Evolutionary conservation across 2,797 vertebrate species (phyloP), one percentile per base, ranked within the genome.

Genomic region (Emys orbicularis): DNA sequence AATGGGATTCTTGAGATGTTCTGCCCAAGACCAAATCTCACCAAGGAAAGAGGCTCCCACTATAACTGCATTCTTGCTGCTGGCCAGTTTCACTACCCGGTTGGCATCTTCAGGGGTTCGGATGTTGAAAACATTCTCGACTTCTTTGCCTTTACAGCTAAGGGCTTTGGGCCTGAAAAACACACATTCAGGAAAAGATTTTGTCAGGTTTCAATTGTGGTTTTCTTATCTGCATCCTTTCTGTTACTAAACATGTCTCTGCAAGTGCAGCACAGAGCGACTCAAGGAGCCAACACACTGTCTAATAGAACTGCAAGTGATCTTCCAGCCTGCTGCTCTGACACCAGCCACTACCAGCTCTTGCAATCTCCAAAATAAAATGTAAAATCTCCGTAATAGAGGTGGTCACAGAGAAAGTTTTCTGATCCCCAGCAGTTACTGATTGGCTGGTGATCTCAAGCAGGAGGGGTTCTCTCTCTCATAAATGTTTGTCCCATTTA

Each of bases 1-100:
- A 37, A 72, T 47, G 6, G 15, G 27, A 37, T 44, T 25, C n/a
- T 5, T 52, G n/a, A 11, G 53, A 13, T 19, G 29, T 21, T 31
- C 56, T 57, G 29, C 8, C 23, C n/a, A 10, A 41, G 6, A 52
- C 2, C 1, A 76, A 49, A 0, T 5, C 98, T 99, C 96, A 99
- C 99, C 99, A 68, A 99, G 98, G 97, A 99, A 99, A 21, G 99
- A 99, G 0, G 99, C 99, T 90, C 99, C 99, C 87, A 99, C 99
- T 0, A 99, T 98, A n/a, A 99, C 99, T 0, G 99, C 99, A 0
- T 99, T 99, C 97, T 98, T 99, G 98, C 99, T 99, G 8, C 98
- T 98, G 93, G 99, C 99, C 93, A 99, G 98, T 88, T 98, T 98
- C 59, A 99, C 99, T 50, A 99, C 98, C 15, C 99, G 98, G 97